Base-by-base conservation (phyloP, 2,888 invertebrate genomes). In the Melanargia galathea region DNA sequence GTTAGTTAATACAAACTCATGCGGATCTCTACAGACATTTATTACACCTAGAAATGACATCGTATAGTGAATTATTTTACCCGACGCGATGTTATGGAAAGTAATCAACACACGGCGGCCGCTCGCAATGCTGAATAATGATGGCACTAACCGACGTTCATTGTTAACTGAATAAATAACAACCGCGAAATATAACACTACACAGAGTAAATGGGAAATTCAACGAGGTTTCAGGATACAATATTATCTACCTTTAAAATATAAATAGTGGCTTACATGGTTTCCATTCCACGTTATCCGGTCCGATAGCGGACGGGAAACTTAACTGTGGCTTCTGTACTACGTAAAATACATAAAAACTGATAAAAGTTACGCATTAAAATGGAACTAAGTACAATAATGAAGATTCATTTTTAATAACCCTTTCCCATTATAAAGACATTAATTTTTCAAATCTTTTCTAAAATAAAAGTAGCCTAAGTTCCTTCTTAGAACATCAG, bases 61-160 rank as follows among this genome's bases (percentile, higher is more conserved):
- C 40, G 62, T 60, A 64, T 56, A 60, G 38, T 46, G n/a, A 45
- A 45, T 60, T 63, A 63, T 63, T 65, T 66, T 65, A 52, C 60
- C 52, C 24, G 48, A 57, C 63, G 63, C 56, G 61, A 65, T 68
- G 65, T 68, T 61, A 61, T 61, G 58, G 60, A 63, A 43, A 61
- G 65, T 63, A 67, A 65, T 67, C 65, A 64, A 64, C 65, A 62
- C 65, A 43, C 52, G 35, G 48, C 35, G 60, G 58, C 60, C 54
- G 58, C 51, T 65, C 63, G 45, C 62, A 55, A 38, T 38, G 57
- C 65, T 67, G 63, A 67, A 65, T 67, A 67, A 65, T 65, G 61
- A 65, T 67, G 56, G 40, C 56, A 40, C 46, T 49, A 61, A 62
- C 45, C 45, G n/a, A 58, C 49, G 38, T 55, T 57, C 54, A 56